Conservation (phyloP, 2,888 invertebrate species). For the Sussaba pulchella region DNA sequence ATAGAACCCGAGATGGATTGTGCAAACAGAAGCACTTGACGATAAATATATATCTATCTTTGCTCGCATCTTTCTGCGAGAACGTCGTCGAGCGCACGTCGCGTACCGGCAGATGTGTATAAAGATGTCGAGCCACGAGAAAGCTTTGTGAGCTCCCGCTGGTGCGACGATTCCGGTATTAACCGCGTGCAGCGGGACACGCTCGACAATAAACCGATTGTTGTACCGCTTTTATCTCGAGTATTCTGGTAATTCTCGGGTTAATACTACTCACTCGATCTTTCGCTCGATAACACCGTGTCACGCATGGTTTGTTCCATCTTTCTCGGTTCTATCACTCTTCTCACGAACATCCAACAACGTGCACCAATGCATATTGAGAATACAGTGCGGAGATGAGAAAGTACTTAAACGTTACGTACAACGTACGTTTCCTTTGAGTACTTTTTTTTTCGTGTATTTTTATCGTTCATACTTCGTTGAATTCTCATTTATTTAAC, state of each 20-base stretch:
- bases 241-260: constrained; percentile 15
- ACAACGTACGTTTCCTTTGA: no score
- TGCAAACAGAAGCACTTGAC: constrained; percentile 40
- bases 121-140: constrained; percentile 20
- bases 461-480: no score
- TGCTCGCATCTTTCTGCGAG: constrained; percentile 16
- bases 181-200: constrained; percentile 2
- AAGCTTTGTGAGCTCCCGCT: constrained; percentile 14
- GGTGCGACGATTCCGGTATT: background rate
- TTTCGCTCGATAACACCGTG: constrained; percentile 9
- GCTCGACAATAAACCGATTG: constrained; percentile 26
- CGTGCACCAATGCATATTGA: background rate
- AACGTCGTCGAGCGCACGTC: background rate
- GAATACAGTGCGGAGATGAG: background rate
- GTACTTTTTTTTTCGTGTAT: no score
- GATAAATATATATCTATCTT: background rate
- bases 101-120: constrained; percentile 12
- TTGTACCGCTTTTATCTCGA: constrained; percentile 9
- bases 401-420: background rate
- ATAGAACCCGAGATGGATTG: constrained; percentile 24
- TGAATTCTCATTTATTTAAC: no score
- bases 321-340: background rate
- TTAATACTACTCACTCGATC: constrained; percentile 27
- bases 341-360: background rate
- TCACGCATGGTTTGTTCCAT: background rate